A percentile compares a stretch with the other conserved stretches of the same genome.
These are phyloP conservation scores for Trichoplusia ni DNA, from an alignment of 1,140 invertebrate genomes.

Conservation along the genomic window DNA sequence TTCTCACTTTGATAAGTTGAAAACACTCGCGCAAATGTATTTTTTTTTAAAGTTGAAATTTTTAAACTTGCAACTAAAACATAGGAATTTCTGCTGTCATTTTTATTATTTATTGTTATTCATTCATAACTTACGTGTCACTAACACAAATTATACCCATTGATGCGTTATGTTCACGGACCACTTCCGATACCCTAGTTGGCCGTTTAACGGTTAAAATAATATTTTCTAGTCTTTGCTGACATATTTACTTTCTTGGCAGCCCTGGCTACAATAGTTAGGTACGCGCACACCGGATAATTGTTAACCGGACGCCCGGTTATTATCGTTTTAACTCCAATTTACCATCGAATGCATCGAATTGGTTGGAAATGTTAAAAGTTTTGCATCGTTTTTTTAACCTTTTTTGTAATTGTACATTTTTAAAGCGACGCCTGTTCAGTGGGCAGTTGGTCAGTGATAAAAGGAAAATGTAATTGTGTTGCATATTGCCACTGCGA, in stretches of 20 bases:
- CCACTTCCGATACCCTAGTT: too few relatives aligned
- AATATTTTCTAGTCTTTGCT: not conserved
- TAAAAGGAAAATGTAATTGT: slow-evolving; percentile 4
- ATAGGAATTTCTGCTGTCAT: too few relatives aligned
- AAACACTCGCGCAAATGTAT: too few relatives aligned
- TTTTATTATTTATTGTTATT: too few relatives aligned
- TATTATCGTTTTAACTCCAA: slow-evolving; percentile 8
- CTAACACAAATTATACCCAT: too few relatives aligned
- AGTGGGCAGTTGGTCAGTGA: not conserved
- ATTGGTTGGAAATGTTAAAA: not conserved
- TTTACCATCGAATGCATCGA: slow-evolving; percentile 12
- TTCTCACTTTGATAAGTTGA: too few relatives aligned
- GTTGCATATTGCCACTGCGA: not conserved
- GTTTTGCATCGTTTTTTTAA: not conserved
- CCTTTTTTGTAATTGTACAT: not conserved
- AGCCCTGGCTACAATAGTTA: slow-evolving; percentile 1
- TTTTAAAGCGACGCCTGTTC: not conserved
- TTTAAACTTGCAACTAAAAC: too few relatives aligned
- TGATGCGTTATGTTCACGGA: too few relatives aligned
- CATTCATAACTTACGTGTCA: too few relatives aligned
- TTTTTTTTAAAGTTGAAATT: too few relatives aligned
- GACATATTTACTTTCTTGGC: not conserved
- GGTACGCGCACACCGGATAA: slow-evolving; percentile 9
- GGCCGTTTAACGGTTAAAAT: too few relatives aligned
- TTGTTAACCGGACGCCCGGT: slow-evolving; percentile 6